Evolutionary conservation across 2,888 invertebrate species (phyloP), one percentile per base, ranked within the genome.

Genomic region (Dasypolia templi): DNA sequence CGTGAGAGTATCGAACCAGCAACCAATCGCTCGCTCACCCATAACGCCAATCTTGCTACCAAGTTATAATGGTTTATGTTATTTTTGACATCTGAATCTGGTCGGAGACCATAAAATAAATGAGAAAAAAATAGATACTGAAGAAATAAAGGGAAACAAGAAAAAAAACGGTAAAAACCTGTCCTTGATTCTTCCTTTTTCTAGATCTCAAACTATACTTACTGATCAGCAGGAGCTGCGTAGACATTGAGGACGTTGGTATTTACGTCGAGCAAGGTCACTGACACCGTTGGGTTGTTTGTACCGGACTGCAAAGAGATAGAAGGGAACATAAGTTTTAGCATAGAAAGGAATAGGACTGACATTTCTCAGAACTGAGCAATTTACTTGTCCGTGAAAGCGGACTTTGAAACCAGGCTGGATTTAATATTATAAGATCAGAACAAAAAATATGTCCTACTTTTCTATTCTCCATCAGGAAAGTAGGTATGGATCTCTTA

Each of bases 221-320:
- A 96, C 96, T 95, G 84, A 49, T 90, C 89, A 2, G 82, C 69
- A 3, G 96, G 96, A 3, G 92, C 93, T 5, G 62, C 61, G 82
- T 90, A 94, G 12, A 89, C 84, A 0, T 86, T 90, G 32, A 84
- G 78, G 0, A 32, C 68, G 7, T 82, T 39, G 5, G 72, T 85
- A 0, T 26, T 77, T 11, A 96, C 72, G 55, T 95, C 92, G 0
- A 93, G 86, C 2, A 96, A 87, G 0, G 93, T 94, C 26, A 96
- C 95, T 4, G 89, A 88, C 29, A 95, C 96, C 0, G 89, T 91
- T 0, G 96, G 96, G 80, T 96, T 96, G 1, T 78, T 88, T 3
- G 96, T 96, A n/a, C 96, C 96, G 9, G 95, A 86, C 96, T 96
- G 93, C 59, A 63, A 94, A 55, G 9, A 46, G 17, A 2, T 17